Base-by-base conservation (phyloP, 1,140 invertebrate genomes). In the Atta cephalotes region DNA sequence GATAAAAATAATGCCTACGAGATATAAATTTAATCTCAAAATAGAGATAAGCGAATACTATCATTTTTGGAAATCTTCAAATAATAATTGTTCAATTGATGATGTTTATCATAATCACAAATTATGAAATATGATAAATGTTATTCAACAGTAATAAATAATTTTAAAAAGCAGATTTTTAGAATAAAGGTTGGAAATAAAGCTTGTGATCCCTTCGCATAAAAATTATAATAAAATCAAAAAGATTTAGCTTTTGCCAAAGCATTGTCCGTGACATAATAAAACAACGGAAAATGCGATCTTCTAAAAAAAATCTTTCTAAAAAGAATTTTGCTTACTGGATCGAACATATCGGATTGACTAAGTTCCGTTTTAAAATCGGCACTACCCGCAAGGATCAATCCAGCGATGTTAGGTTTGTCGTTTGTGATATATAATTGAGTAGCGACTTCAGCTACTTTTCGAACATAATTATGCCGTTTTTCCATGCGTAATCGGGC, bases 281-380 rank as follows among this genome's bases (percentile, higher is more conserved):
- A 0, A 68, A 68, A 68, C 9, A 39, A 49, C 21, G 7, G 9
- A 58, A 58, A 58, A 10, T n/a, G 56, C 9, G 4, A 0, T 21
- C 2, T 7, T 58, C 53, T 10, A 25, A 65, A 66, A 65, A 76
- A 96, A n/a, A 25, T 49, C 25, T 25, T 7, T 58, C 53, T 10
- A 25, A 65, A 66, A 65, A 76, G 96, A n/a, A 25, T 49, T 0
- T 39, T 60, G 1, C 97, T 97, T 95, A 99, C 98, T 89, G 98
- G 98, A 97, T 99, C 99, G 96, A 99, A 99, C 99, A 99, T 99
- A 95, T 99, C 99, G 2, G 99, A 99, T 96, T 99, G 99, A 95
- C 98, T 99, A 88, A 99, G 97, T 95, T 99, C 99, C 88, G 99
- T 99, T 96, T 99, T 99, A 95, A 99, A 99, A 95, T 99, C 99